A percentile compares a stretch with the other conserved stretches of the same genome.
phyloP scores from a whole-genome alignment of 2,888 invertebrate genomes.

The Drosophila percnosoma region DNA sequence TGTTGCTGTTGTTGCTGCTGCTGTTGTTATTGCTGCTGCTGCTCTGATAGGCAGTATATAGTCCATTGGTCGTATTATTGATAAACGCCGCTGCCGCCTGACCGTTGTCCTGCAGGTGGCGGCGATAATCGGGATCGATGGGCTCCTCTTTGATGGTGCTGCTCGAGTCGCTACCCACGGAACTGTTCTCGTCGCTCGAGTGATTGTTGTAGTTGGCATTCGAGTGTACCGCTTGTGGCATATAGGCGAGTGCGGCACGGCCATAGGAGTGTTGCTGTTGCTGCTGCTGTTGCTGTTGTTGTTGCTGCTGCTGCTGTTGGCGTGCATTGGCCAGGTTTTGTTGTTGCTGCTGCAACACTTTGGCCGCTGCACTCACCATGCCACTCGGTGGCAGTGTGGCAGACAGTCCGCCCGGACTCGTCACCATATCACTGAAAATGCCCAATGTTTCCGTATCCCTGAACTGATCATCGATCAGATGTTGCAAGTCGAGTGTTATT shows the following conservation, averaged over 20 bases:
- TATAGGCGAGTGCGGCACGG: constrained; percentile 92
- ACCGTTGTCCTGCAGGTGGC: constrained; percentile 86
- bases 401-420: constrained; percentile 84
- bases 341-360: constrained; percentile 83
- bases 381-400: constrained; percentile 84
- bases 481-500: constrained; percentile 95
- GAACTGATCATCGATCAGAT: constrained; percentile 96
- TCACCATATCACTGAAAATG: constrained; percentile 93
- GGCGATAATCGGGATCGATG: constrained; percentile 91
- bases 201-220: constrained; percentile 85
- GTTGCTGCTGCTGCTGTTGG: constrained; percentile 84
- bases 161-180: constrained; percentile 88
- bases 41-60: constrained; percentile 80
- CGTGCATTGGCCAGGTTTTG: constrained; percentile 73
- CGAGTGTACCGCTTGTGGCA: constrained; percentile 96
- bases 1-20: constrained; percentile 83
- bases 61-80: constrained; percentile 82
- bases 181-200: constrained; percentile 87
- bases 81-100: constrained; percentile 81
- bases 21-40: constrained; percentile 76
- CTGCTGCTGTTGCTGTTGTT: constrained; percentile 81
- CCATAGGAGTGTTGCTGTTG: constrained; percentile 85
- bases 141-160: constrained; percentile 95
- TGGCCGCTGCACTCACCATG: constrained; percentile 84
- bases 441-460: constrained; percentile 91